Evolutionary conservation across 1,140 invertebrate species (phyloP), one percentile per base, ranked within the genome.

Genomic region (Drusus annulatus): DNA sequence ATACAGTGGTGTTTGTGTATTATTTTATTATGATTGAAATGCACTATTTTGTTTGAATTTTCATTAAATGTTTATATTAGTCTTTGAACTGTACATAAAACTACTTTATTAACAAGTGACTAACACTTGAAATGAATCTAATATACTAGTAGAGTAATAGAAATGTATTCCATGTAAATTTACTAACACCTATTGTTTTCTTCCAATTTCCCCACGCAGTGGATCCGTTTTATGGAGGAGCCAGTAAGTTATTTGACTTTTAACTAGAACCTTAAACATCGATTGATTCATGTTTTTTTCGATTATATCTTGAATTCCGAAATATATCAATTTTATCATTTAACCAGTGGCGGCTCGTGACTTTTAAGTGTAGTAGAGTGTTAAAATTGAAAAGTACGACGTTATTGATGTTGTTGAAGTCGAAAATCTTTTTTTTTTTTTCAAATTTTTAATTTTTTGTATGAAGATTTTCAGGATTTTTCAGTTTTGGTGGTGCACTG

Each of bases 141-240:
- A 50, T 69, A 50, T 69, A 25, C 5, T 69, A 50, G 3, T 45
- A 69, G 65, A 69, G 16, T 63, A 50, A 19, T 69, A 69, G 17
- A 36, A 16, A 69, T 69, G 3, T 19, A 45, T 16, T 50, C 16
- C 45, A 16, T 50, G 17, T 10, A 36, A 31, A 51, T 17, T 36
- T n/a, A 80, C 78, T 80, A 80, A 80, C 23, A 76, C 36, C 10
- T 58, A 8, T 80, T 88, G 83, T 90, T 87, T 90, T 86, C 89
- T 88, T 88, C 87, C 87, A 86, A 88, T 84, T 83, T 56, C 85
- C 87, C 81, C 91, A 95, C 94, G 93, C 92, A 96, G 94, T 93
- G 92, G 94, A 95, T 91, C 93, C 92, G 85, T 91, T 93, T 89
- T 93, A 94, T 94, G 94, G 93, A 95, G 94, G 94, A 91, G 93